Conservation (phyloP, 2,113 vertebrate species). For the Coracopsis vasa region DNA sequence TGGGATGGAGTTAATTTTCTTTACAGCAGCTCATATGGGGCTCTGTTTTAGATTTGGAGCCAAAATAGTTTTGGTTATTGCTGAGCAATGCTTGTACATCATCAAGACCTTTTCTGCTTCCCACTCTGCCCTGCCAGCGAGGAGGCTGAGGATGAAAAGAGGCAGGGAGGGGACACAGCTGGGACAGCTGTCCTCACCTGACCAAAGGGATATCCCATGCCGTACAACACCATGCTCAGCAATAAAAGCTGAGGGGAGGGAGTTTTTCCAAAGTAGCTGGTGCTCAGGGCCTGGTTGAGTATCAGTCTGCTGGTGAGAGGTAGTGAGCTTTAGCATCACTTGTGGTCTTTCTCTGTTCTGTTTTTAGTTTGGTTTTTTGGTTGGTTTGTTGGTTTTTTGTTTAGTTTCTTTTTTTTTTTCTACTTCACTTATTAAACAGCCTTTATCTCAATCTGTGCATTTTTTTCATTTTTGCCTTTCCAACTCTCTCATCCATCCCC, state of each 20-base stretch:
- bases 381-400: background rate
- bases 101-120: background rate
- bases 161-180: background rate
- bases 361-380: background rate
- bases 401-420: background rate
- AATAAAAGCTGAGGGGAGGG: background rate
- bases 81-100: background rate
- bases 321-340: background rate
- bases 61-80: background rate
- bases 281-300: background rate
- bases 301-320: background rate
- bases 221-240: background rate
- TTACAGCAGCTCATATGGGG: background rate
- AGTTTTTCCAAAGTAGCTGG: background rate
- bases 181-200: background rate
- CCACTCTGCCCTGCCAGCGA: rapidly evolving
- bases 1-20: background rate
- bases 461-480: background rate
- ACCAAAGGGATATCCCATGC: background rate
- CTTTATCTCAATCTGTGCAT: rapidly evolving
- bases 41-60: background rate
- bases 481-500: background rate
- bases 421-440: background rate
- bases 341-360: background rate
- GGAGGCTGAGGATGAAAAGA: background rate